Percentiles rank a stretch among this genome's conserved stretches.
phyloP scores from a whole-genome alignment of 2,888 invertebrate genomes.

The Heliconius aoede region DNA sequence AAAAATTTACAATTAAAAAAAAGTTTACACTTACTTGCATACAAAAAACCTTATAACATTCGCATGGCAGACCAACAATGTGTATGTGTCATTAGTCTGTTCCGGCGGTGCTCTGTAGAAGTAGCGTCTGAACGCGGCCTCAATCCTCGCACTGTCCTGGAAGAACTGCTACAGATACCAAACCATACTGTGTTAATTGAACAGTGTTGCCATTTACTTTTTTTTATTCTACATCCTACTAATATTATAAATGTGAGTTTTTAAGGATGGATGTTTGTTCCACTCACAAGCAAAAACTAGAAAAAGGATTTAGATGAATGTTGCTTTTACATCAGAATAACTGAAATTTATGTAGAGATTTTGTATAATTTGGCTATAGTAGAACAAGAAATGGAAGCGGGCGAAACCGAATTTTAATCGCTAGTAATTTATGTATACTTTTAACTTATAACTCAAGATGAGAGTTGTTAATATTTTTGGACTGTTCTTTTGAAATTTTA shows the following conservation, averaged over 20 bases:
- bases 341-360: background rate
- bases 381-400: no score
- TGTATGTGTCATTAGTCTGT: conserved; percentile 93
- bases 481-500: no score
- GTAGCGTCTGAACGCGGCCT: conserved; percentile 96
- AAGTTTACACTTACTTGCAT: conserved; percentile 87
- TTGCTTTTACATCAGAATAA: no score
- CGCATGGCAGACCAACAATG: conserved; percentile 97
- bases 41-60: conserved; percentile 98
- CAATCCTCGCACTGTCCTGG: conserved; percentile 96
- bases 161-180: conserved; percentile 91
- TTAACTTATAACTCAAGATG: background rate
- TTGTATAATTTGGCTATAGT: background rate
- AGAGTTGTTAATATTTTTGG: background rate
- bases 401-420: no score
- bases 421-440: background rate
- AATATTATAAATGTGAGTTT: no score
- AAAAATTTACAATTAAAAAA: background rate
- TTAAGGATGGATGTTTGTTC: no score
- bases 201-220: conserved; percentile 52
- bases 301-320: no score
- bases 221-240: background rate
- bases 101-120: conserved; percentile 93
- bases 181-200: conserved; percentile 59
- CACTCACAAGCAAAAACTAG: no score